A percentile compares a stretch with the other conserved stretches of the same genome.
Conservation (phyloP, 53 echinoderm and acorn worm genomes). For the Crossaster papposus region DNA sequence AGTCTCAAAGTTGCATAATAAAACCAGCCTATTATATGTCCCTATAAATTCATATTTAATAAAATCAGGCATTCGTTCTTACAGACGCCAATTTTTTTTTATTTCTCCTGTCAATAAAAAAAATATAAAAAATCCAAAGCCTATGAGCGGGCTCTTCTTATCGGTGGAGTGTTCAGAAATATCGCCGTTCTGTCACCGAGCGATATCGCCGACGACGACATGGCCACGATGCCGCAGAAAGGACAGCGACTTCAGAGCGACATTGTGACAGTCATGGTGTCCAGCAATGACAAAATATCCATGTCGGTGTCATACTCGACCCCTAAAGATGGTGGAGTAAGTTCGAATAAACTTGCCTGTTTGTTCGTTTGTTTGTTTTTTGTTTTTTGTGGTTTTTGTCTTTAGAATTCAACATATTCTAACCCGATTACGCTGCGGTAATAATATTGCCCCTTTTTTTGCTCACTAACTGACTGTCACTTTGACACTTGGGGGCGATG, state of each 20-base stretch:
- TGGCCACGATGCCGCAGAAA: neutral
- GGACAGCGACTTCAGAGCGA: slow-evolving; percentile 31
- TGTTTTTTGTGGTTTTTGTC: no score
- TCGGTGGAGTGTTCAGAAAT: slow-evolving; percentile 35
- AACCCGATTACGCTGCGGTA: no score
- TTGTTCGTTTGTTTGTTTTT: no score
- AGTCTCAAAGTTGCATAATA: no score
- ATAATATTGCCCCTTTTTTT: no score
- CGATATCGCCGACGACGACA: neutral
- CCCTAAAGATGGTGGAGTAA: slow-evolving; percentile 9
- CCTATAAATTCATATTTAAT: no score
- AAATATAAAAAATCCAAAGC: no score
- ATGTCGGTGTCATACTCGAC: slow-evolving; percentile 30
- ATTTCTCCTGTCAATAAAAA: neutral
- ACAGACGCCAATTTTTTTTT: neutral
- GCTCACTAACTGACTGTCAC: no score
- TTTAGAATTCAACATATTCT: no score
- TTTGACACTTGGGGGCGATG: no score
- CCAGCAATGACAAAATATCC: slow-evolving; percentile 1
- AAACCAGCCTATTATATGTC: no score
- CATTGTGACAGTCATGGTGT: slow-evolving; percentile 24
- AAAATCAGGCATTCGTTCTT: neutral
- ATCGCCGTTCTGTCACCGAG: neutral
- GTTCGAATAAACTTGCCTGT: neutral
- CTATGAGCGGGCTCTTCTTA: neutral